These are phyloP conservation scores for Biston betularia DNA, from an alignment of 2,888 invertebrate genomes.

Conservation along the genomic window DNA sequence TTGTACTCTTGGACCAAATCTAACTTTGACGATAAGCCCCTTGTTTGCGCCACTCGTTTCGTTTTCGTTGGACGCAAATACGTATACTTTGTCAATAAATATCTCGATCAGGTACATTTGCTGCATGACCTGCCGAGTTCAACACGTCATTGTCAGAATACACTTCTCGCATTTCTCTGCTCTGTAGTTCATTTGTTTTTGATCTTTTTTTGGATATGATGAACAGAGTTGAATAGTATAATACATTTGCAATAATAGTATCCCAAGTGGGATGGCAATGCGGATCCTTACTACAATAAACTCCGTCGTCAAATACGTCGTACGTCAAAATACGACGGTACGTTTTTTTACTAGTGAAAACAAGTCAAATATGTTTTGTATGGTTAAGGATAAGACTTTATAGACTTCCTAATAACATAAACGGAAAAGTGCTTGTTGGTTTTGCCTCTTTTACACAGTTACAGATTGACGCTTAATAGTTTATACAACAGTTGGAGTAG, in stretches of 20 bases:
- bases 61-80: slow-evolving; percentile 66
- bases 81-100: slow-evolving; percentile 82
- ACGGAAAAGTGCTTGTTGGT: too few species aligned
- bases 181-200: background rate
- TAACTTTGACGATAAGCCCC: slow-evolving; percentile 76
- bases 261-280: background rate
- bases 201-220: background rate
- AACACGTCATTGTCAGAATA: slow-evolving; percentile 71
- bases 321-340: too few species aligned
- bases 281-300: background rate
- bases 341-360: too few species aligned
- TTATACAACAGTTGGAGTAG: too few species aligned
- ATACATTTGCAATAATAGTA: background rate
- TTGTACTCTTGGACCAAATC: slow-evolving; percentile 80
- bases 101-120: slow-evolving; percentile 86
- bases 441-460: too few species aligned
- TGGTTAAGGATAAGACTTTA: too few species aligned
- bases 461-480: too few species aligned
- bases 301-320: too few species aligned
- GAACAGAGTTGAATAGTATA: background rate
- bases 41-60: slow-evolving; percentile 68
- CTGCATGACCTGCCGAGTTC: slow-evolving; percentile 83
- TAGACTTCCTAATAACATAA: too few species aligned
- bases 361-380: too few species aligned
- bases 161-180: slow-evolving; percentile 50